Evolutionary conservation across 2,888 invertebrate genomes (phyloP).

Genomic region (Holacanthella duospinosa): DNA sequence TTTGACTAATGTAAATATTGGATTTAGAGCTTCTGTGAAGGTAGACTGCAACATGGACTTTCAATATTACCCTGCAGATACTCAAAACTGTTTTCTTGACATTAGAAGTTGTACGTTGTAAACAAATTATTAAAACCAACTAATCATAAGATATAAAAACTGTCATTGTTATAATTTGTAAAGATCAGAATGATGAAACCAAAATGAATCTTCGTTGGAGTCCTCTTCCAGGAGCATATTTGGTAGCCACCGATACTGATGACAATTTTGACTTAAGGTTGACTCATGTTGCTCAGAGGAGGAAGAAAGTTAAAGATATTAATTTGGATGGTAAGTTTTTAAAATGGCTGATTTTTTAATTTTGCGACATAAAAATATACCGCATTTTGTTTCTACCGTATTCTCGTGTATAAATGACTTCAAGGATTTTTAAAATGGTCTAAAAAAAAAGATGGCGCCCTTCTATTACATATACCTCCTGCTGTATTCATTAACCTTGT

Average conservation of each 20-base stretch:
- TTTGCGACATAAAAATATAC: no score
- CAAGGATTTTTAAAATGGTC: no score
- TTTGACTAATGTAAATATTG: no score
- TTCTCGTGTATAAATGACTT: no score
- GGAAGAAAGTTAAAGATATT: neutral
- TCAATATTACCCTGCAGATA: constrained; percentile 1
- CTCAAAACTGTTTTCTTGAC: neutral
- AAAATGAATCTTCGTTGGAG: constrained; percentile 3
- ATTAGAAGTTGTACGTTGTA: neutral
- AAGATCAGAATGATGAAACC: neutral
- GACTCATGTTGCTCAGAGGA: neutral
- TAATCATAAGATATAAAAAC: neutral
- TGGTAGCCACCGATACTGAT: neutral
- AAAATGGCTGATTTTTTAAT: neutral
- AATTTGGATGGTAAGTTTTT: neutral
- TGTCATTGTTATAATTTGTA: neutral
- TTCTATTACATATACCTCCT: no score
- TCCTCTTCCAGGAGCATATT: neutral
- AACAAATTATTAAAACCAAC: neutral
- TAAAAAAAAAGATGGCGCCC: no score
- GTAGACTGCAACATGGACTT: constrained; percentile 5
- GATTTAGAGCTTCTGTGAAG: neutral
- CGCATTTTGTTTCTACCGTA: no score
- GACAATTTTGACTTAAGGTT: neutral
- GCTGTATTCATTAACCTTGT: no score